These are phyloP conservation scores for Scalopus aquaticus DNA, from an alignment of 2,113 vertebrate genomes.

Conservation along the genomic window DNA sequence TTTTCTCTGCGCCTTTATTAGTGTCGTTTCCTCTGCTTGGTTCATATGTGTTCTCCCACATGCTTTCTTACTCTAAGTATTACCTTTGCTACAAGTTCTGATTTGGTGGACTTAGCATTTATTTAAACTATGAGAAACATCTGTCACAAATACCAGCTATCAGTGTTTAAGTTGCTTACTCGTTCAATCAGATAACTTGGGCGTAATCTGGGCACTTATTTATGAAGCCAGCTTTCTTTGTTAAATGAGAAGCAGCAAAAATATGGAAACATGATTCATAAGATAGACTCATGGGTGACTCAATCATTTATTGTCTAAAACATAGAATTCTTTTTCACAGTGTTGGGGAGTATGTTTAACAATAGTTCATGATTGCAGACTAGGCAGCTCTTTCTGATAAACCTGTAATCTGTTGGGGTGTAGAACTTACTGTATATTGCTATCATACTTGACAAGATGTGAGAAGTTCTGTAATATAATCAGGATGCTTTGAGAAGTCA, in stretches of 20 bases:
- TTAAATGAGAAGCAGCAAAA: slow-evolving; percentile 21
- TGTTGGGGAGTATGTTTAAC: neutral
- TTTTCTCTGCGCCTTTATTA: neutral
- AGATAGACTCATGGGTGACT: neutral
- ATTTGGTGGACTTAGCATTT: neutral
- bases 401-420: neutral
- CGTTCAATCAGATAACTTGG: neutral
- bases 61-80: neutral
- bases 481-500: neutral
- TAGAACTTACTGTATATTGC: neutral
- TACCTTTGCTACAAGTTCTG: neutral
- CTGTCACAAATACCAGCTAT: neutral
- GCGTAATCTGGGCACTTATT: neutral
- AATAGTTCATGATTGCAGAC: neutral
- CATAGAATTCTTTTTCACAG: neutral
- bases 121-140: neutral
- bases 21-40: neutral
- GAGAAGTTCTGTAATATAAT: neutral
- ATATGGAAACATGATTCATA: neutral
- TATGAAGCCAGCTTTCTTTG: neutral
- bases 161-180: neutral
- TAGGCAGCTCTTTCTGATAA: neutral
- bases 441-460: neutral
- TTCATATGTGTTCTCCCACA: neutral
- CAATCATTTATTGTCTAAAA: neutral